These are phyloP conservation scores for Drosophila trapezifrons DNA, from an alignment of 1,140 invertebrate genomes.

Conservation along the genomic window DNA sequence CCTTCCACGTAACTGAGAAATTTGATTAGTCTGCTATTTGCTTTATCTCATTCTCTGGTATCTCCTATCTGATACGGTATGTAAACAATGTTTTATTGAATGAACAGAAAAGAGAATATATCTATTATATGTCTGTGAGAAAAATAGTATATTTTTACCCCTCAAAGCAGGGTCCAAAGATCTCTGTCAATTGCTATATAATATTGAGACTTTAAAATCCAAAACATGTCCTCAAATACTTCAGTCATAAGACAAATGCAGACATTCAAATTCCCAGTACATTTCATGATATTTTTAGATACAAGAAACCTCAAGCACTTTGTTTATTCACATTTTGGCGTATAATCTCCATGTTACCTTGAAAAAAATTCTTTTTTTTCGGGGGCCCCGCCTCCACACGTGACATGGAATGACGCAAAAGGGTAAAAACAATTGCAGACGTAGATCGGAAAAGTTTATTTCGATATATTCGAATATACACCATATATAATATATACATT, in stretches of 20 bases:
- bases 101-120: slow-evolving; percentile 1
- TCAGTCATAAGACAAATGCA: slow-evolving; percentile 9
- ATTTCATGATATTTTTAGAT: slow-evolving; percentile 44
- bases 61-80: slow-evolving; percentile 18
- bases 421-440: slow-evolving; percentile 46
- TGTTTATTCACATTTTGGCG: slow-evolving; percentile 53
- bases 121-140: neutral
- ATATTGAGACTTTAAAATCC: slow-evolving; percentile 20
- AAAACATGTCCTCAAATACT: slow-evolving; percentile 10
- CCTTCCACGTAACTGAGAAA: slow-evolving; percentile 10
- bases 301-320: slow-evolving; percentile 34
- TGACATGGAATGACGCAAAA: slow-evolving; percentile 60
- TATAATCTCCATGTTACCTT: slow-evolving; percentile 56
- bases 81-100: slow-evolving; percentile 33
- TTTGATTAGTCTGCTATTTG: slow-evolving; percentile 19
- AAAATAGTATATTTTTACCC: neutral
- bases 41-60: slow-evolving; percentile 14
- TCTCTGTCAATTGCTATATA: slow-evolving; percentile 9
- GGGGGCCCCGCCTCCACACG: slow-evolving; percentile 43
- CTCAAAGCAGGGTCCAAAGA: slow-evolving; percentile 4
- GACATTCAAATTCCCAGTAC: slow-evolving; percentile 2
- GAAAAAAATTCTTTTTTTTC: slow-evolving; percentile 30
- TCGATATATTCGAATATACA: slow-evolving; percentile 12
- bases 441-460: slow-evolving; percentile 32
- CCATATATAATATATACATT: neutral